Conservation (phyloP, 2,888 invertebrate species). For the Sminthurinus aureus region DNA sequence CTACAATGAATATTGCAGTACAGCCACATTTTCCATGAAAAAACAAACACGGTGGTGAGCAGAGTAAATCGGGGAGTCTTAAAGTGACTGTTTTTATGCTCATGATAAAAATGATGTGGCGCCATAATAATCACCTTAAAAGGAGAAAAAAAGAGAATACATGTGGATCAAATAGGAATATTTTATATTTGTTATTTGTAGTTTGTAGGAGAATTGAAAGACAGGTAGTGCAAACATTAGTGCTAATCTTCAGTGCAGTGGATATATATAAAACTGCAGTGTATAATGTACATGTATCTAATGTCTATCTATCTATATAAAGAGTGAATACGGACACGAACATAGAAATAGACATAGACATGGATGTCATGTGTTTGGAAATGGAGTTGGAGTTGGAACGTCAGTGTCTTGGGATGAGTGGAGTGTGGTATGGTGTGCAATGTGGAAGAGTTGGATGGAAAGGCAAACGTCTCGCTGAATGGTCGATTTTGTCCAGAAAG, state of each 20-base stretch:
- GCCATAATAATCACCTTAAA: not conserved
- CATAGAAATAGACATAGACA: not conserved
- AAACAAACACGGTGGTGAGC: not conserved
- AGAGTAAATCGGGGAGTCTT: not conserved
- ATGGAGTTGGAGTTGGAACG: not conserved
- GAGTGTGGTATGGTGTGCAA: not conserved
- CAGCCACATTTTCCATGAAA: too few relatives aligned
- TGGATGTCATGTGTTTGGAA: not conserved
- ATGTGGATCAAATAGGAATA: not conserved
- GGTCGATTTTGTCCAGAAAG: slow-evolving; percentile 58
- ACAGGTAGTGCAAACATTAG: not conserved
- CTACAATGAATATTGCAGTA: too few relatives aligned
- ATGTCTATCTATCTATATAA: too few relatives aligned
- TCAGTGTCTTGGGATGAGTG: not conserved
- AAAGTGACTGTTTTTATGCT: not conserved
- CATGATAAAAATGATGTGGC: not conserved
- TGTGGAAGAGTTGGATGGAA: slow-evolving; percentile 45
- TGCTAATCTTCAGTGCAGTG: not conserved
- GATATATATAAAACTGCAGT: not conserved
- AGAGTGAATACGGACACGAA: too few relatives aligned
- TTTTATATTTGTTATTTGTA: too few relatives aligned
- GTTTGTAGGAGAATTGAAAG: not conserved
- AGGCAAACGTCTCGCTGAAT: slow-evolving; percentile 51
- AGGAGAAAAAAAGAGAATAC: not conserved
- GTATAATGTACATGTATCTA: not conserved